Base-by-base conservation (phyloP, 2,888 invertebrate species). In the Aphidius colemani region DNA sequence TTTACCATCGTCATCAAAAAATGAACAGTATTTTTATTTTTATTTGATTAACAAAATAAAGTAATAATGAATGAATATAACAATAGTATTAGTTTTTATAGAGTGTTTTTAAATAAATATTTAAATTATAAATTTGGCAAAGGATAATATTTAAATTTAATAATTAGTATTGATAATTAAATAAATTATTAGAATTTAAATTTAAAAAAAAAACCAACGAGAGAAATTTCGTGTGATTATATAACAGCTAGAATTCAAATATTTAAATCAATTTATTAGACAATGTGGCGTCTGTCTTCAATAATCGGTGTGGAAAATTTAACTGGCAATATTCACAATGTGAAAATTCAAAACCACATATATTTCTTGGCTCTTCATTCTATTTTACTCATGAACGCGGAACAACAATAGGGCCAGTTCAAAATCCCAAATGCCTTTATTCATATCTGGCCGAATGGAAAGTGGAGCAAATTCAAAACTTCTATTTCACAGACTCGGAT, bases 271-370 rank as follows among this genome's bases (percentile, higher is more conserved):
- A 39, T 53, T 46, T 46, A 63, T 60, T 67, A 74, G 74, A 75
- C 74, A 75, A 74, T 72, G 72, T 70, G 74, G 70, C 72, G 72
- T 72, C 72, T 71, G 70, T 71, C 71, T 66, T 71, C 63, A 68
- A 66, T 70, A 69, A 73, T 69, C 70, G 68, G 67, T 61, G 67
- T 64, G 74, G 76, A 75, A 76, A 75, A 73, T 73, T 73, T 65
- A 70, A 3, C 30, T 30, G 30, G 30, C 30, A 30, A 30, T 30
- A 30, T 30, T 30, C 30, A 70, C 72, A 68, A 69, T 70, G 74
- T 71, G 73, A 71, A 68, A 69, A 69, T 67, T 66, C 66, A 68
- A 66, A 69, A 67, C 69, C 62, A 56, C 53, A 41, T 56, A 53
- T 49, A 59, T 49, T 60, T 49, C 44, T 64, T 55, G 30, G 30